Evolutionary conservation across 2,797 vertebrate species (phyloP), one percentile per base, ranked within the genome.

Genomic region (Pangasius krempfi): DNA sequence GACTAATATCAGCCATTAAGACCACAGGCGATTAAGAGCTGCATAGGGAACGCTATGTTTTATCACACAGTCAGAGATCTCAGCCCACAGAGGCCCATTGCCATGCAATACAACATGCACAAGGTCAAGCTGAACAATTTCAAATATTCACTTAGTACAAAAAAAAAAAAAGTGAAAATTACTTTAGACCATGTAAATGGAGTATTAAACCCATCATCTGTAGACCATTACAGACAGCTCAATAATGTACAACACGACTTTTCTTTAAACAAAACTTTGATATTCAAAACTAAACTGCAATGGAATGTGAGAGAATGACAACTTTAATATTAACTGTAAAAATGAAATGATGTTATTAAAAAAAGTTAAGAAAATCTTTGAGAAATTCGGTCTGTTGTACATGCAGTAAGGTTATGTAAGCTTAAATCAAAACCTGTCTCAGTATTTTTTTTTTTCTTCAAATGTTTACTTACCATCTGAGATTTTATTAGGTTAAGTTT

Each of bases 1-100:
- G 95, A 96, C 89, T 92, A 94, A 95, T 94, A 94, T 93, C 91
- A 92, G 91, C 93, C 93, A 95, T 94, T 94, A 94, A 94, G 94
- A 93, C 94, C 93, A 93, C 95, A 93, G 94, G 92, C 89, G 58
- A 90, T 92, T 91, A 90, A 91, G n/a, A 88, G 85, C 81, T 70
- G 88, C 86, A 89, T 0, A 87, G 86, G 86, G 87, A 91, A 80
- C 64, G 10, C 75, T 85, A 81, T 87, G 88, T 91, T 91, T 91
- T 91, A 91, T 87, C 86, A 90, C 68, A 54, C 90, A 89, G 89
- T 60, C 89, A 87, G 86, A 79, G 87, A 84, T 60, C 64, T 84
- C 40, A 60, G 89, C 64, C 89, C 86, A 30, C 70, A 70, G 68
- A 85, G 89, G 81, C 84, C 81, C 84, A 86, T 70, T 73, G 81